These are phyloP conservation scores for Tuta absoluta DNA, from an alignment of 2,888 invertebrate species.

Conservation along the genomic window DNA sequence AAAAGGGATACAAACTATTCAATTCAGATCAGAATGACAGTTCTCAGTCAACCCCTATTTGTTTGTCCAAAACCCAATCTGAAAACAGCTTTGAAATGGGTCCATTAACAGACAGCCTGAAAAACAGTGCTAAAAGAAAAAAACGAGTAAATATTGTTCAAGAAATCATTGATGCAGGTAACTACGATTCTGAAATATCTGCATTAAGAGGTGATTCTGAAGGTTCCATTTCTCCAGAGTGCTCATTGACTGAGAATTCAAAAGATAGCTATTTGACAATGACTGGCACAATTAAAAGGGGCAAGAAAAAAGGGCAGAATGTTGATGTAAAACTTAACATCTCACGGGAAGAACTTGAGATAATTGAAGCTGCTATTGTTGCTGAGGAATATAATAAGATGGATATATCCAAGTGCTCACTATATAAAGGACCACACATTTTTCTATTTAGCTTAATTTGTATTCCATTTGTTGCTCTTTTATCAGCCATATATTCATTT, in stretches of 20 bases:
- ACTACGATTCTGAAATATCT: slow-evolving; percentile 68
- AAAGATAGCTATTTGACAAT: slow-evolving; percentile 84
- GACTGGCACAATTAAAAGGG: slow-evolving; percentile 87
- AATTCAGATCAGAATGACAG: slow-evolving; percentile 68
- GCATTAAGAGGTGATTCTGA: slow-evolving; percentile 69
- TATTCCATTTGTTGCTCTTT: slow-evolving; percentile 83
- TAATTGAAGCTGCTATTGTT: slow-evolving; percentile 84
- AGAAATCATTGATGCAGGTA: slow-evolving; percentile 68
- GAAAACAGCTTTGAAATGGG: slow-evolving; percentile 78
- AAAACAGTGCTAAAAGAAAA: slow-evolving; percentile 77
- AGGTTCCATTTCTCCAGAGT: slow-evolving; percentile 78
- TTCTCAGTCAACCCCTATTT: slow-evolving; percentile 69
- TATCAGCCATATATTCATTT: slow-evolving; percentile 85
- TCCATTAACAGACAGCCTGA: slow-evolving; percentile 67
- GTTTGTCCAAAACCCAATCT: slow-evolving; percentile 74
- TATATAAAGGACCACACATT: slow-evolving; percentile 84
- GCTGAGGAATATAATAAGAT: slow-evolving; percentile 81
- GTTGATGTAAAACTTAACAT: slow-evolving; percentile 87
- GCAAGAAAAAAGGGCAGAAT: slow-evolving; percentile 86
- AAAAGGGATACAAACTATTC: slow-evolving; percentile 60
- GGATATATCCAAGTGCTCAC: slow-evolving; percentile 79
- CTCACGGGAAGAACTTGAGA: slow-evolving; percentile 85
- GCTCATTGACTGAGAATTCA: slow-evolving; percentile 76
- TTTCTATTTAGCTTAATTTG: slow-evolving; percentile 83
- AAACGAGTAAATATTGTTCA: slow-evolving; percentile 84